Conservation (phyloP, 2,113 vertebrate species). For the Bungarus multicinctus region DNA sequence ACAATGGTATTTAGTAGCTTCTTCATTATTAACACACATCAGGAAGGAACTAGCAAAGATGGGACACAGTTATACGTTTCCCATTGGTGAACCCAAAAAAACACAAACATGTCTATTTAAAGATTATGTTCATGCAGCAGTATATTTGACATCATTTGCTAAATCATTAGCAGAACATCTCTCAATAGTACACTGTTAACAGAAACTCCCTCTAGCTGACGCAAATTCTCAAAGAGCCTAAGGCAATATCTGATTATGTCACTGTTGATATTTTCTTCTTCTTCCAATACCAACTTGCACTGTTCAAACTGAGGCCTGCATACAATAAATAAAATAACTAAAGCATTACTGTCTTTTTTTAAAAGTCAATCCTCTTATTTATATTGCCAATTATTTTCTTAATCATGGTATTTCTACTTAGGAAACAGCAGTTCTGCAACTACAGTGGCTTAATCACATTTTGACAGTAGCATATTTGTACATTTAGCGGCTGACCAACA, state of each 20-base stretch:
- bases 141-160: slow-evolving; percentile 15
- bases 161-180: background rate
- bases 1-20: slow-evolving; percentile 8
- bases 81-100: background rate
- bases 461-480: background rate
- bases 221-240: background rate
- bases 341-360: background rate
- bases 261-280: background rate
- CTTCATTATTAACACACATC: background rate
- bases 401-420: background rate
- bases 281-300: background rate
- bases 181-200: background rate
- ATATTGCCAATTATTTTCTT: background rate
- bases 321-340: background rate
- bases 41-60: slow-evolving; percentile 10
- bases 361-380: background rate
- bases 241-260: background rate
- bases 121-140: background rate
- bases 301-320: background rate
- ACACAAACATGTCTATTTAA: background rate
- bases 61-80: slow-evolving; percentile 4
- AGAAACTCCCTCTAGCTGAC: background rate
- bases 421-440: background rate
- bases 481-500: background rate
- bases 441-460: background rate